Percentiles rank a stretch among this genome's conserved stretches.
These are phyloP conservation scores for Gerris buenoi DNA, from an alignment of 1,140 invertebrate genomes.

Conservation along the genomic window DNA sequence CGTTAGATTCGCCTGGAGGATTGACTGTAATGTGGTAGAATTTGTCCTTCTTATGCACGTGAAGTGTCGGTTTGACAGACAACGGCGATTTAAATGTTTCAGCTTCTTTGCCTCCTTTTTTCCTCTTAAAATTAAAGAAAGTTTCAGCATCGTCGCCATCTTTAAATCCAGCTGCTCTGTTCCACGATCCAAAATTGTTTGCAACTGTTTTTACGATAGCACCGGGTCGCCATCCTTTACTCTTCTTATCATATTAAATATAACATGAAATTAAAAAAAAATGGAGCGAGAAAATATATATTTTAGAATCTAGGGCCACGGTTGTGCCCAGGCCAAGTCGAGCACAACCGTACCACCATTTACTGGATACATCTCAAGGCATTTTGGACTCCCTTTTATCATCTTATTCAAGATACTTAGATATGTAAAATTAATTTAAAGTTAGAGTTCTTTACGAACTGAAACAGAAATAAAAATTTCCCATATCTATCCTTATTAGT, in stretches of 20 bases:
- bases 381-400: too few species aligned
- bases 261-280: too few species aligned
- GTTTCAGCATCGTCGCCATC: conserved; percentile 11
- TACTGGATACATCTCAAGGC: too few species aligned
- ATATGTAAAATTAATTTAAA: too few species aligned
- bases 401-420: too few species aligned
- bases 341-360: too few species aligned
- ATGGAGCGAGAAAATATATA: too few species aligned
- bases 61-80: conserved; percentile 35
- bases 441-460: too few species aligned
- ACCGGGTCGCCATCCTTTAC: conserved; percentile 38
- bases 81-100: background rate
- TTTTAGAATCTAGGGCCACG: too few species aligned
- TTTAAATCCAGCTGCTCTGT: conserved; percentile 25
- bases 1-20: conserved; percentile 30
- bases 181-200: conserved; percentile 33
- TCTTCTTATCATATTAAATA: conserved; percentile 5
- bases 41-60: conserved; percentile 38
- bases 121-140: background rate
- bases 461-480: too few species aligned
- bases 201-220: conserved; percentile 35
- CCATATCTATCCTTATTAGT: too few species aligned
- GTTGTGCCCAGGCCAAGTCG: too few species aligned
- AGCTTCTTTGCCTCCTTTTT: conserved; percentile 2
- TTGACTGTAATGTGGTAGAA: conserved; percentile 38